phyloP scores from a whole-genome alignment of 1,140 invertebrate genomes.

The Lepidostoma basale region DNA sequence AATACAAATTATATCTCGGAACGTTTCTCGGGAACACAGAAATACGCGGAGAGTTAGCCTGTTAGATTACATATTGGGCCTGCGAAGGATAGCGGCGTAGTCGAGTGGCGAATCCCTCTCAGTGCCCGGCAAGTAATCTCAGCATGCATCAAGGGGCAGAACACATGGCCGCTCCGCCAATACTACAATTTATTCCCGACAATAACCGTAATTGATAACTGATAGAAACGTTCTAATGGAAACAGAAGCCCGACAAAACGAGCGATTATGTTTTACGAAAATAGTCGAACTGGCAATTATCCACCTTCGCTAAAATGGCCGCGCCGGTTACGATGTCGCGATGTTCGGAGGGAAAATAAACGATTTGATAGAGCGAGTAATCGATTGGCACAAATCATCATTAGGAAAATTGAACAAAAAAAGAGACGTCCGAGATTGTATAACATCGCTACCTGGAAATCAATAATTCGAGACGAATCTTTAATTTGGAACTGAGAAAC shows the following conservation, averaged over 20 bases:
- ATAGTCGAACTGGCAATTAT: too few species aligned
- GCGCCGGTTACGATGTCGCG: background rate
- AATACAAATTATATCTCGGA: too few species aligned
- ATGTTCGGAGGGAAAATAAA: background rate
- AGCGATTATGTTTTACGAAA: background rate
- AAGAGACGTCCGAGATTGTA: conserved; percentile 16
- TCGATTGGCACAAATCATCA: conserved; percentile 35
- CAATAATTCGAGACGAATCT: conserved; percentile 37
- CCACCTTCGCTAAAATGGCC: too few species aligned
- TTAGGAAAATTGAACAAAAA: conserved; percentile 18
- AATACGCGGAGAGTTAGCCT: too few species aligned
- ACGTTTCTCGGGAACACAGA: too few species aligned
- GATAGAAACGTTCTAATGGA: background rate
- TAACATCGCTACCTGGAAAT: conserved; percentile 33
- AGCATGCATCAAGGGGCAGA: background rate
- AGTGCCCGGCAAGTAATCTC: too few species aligned
- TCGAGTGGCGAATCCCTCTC: too few species aligned
- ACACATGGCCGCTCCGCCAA: conserved; percentile 5
- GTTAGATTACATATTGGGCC: too few species aligned
- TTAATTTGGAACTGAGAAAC: conserved; percentile 34
- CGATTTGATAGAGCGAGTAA: conserved; percentile 6
- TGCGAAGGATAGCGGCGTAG: too few species aligned
- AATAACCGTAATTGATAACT: too few species aligned
- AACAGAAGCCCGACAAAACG: background rate
- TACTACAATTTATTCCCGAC: background rate